Conservation (phyloP, 1,140 invertebrate genomes). For the Drosophila funebris region DNA sequence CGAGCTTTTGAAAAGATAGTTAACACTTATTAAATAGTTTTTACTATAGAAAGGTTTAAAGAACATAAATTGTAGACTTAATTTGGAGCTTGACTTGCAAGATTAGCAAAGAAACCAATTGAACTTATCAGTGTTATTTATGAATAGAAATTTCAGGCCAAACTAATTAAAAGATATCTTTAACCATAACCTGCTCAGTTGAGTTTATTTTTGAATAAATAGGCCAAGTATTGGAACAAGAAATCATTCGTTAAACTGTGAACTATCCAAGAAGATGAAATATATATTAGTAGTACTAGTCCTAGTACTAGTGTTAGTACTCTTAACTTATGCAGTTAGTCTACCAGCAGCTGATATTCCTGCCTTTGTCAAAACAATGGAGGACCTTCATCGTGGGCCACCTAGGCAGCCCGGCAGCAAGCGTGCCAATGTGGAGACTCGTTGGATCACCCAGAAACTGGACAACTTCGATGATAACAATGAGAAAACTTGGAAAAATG, state of each 20-base stretch:
- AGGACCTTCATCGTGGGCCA: slow-evolving; percentile 51
- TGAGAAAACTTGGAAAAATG: slow-evolving; percentile 87
- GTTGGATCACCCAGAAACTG: slow-evolving; percentile 81
- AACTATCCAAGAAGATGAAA: slow-evolving; percentile 55
- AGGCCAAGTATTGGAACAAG: slow-evolving; percentile 12
- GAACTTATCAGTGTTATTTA: slow-evolving; percentile 35
- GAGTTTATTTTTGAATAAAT: slow-evolving; percentile 60
- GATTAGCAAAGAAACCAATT: background rate
- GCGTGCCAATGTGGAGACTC: slow-evolving; percentile 41
- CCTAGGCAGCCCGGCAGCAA: slow-evolving; percentile 13
- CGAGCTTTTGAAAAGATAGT: background rate
- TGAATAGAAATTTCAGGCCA: background rate
- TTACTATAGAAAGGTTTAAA: background rate
- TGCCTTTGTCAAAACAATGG: slow-evolving; percentile 37
- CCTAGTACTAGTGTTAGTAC: slow-evolving; percentile 24
- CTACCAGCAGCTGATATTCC: slow-evolving; percentile 8
- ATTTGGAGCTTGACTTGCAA: background rate
- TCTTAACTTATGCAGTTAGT: slow-evolving; percentile 26
- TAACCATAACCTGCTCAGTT: background rate
- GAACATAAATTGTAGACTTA: background rate
- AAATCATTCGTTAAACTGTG: slow-evolving; percentile 55
- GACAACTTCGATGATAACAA: slow-evolving; percentile 90
- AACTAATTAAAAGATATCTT: slow-evolving; percentile 28
- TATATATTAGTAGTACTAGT: slow-evolving; percentile 15
- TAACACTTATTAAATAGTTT: background rate